Evolutionary conservation across 2,888 invertebrate genomes (phyloP), one percentile per base, ranked within the genome.

Genomic region (Leptinotarsa haldemani): DNA sequence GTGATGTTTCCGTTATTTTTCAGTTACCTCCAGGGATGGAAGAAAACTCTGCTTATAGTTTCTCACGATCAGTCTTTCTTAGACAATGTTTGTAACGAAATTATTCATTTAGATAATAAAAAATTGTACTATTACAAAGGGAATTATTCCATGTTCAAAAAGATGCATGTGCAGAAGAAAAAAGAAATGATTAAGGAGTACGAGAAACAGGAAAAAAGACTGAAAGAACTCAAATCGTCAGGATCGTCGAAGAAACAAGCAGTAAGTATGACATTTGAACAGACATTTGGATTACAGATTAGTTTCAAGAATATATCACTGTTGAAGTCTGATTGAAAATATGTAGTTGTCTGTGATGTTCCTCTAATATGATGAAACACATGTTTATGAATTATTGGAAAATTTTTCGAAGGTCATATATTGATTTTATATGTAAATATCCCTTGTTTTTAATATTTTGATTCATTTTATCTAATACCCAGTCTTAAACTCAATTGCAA

Each of bases 41-140:
- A 99, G 88, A 99, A 99, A 86, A 99, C 99, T 0, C 89, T 99
- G 3, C 89, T 99, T 47, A 95, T 99, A 74, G 99, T 99, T 15
- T 99, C 99, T 83, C 99, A 99, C 93, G 99, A 99, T 91, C 99
- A 99, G 89, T 97, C 97, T 80, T 99, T 99, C 90, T 92, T 99
- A 83, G 99, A 99, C 87, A 99, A 99, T 85, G 98, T 99, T 4
- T 99, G 99, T 88, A 98, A 99, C 73, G 99, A 99, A 89, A 95
- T 99, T 79, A 95, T 99, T 77, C 99, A 99, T 86, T 89, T 99
- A 80, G 98, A 99, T 86, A 94, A 93, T 81, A 95, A 96, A 83
- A 98, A 98, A 86, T 88, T 99, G 69, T 94, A 93, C 85, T 99
- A 99, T 86, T 99, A 99, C 87, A 96, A 97, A 88, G 99, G 99